Evolutionary conservation across 2,797 vertebrate genomes (phyloP), one percentile per base, ranked within the genome.

Genomic region (Anableps anableps): DNA sequence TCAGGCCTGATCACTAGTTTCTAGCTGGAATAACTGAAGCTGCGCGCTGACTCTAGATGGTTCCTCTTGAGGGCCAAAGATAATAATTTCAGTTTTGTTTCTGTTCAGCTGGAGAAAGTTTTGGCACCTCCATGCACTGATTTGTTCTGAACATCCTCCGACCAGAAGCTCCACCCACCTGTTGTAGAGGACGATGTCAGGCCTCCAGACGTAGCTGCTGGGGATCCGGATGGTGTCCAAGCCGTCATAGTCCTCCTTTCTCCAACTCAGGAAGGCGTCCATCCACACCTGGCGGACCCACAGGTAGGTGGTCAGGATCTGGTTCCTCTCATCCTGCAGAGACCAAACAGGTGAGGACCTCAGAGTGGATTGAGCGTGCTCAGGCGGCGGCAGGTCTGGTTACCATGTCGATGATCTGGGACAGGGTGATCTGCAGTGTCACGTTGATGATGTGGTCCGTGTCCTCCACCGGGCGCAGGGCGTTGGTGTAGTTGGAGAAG

Each of bases 401-500:
- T 89, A 98, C 97, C 97, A 98, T 98, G 92, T 98, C 97, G 0
- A 98, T 98, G 95, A 98, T 98, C 94, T 98, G 97, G 64, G 97
- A 96, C 19, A 98, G 88, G 1, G 97, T 98, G 95, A 98, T 95
- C 93, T 97, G 97, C 47, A 98, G 93, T 0, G 97, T 98, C 86
- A 98, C 97, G 1, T 97, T 98, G 86, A 99, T 96, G 26, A 95
- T 95, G 83, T 96, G 90, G 76, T 97, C 96, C 0, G 97, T 99
- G 92, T 99, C 96, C 51, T 96, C 96, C 84, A 97, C 97, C 0
- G 97, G 97, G 4, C 97, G 89, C 92, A 98, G 74, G 23, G 97
- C 97, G 1, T 89, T 97, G 85, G 96, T 97, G 92, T 98, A 98
- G 94, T 97, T 97, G 84, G 94, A 75, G 14, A 98, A 97, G 81